Evolutionary conservation across 2,888 invertebrate species (phyloP).

Genomic region (Drosophila fulvimacula): DNA sequence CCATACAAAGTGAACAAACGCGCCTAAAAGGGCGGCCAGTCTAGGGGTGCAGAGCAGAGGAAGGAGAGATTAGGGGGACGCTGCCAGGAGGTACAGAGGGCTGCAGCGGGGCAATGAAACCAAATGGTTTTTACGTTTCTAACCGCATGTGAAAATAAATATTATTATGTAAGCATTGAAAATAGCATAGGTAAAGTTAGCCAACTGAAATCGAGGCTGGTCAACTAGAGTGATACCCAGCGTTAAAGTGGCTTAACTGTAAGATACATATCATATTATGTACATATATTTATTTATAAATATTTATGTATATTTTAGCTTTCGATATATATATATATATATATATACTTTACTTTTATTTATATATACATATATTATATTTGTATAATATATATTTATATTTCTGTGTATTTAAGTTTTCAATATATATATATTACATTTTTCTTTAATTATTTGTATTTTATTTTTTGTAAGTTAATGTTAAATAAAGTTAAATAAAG

Average conservation of each 20-base stretch:
- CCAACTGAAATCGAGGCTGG: not conserved
- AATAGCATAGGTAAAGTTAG: not conserved
- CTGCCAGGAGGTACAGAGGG: not conserved
- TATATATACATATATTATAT: no score
- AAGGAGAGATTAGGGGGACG: not conserved
- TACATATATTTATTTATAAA: not conserved
- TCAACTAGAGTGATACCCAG: conserved; percentile 3
- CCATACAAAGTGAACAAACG: conserved; percentile 32
- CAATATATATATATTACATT: no score
- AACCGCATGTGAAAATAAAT: conserved; percentile 78
- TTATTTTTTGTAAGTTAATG: no score
- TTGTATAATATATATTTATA: no score
- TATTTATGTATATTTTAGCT: not conserved
- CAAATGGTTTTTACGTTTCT: conserved; percentile 65
- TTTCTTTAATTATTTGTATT: no score
- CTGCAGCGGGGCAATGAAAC: conserved; percentile 44
- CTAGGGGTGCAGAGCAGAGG: no score
- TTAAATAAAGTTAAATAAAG: no score
- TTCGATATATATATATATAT: no score
- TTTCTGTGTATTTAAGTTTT: no score
- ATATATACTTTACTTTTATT: no score
- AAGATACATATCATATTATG: no score
- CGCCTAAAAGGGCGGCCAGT: not conserved
- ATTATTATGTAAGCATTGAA: conserved; percentile 58
- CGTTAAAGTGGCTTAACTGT: no score